Evolutionary conservation across 64 coral and sea anemone genomes (phyloP).

Genomic region (Dendrophyllia cribrosa): DNA sequence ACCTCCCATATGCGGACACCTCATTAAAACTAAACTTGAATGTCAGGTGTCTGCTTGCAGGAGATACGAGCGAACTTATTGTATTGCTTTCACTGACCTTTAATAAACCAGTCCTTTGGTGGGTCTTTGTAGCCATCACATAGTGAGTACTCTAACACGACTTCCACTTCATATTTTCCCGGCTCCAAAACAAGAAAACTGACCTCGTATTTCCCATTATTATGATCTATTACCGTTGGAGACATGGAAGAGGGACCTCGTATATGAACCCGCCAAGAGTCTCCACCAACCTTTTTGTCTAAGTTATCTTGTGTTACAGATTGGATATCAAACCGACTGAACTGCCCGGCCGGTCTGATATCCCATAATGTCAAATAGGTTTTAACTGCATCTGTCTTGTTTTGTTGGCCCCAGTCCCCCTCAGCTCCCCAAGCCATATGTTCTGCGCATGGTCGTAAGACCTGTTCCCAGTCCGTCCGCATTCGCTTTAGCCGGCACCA

Average conservation of each 20-base stretch:
- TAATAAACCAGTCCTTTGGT: slow-evolving; percentile 91
- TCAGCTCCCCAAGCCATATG: slow-evolving; percentile 57
- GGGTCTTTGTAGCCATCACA: slow-evolving; percentile 93
- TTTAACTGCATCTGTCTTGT: slow-evolving; percentile 63
- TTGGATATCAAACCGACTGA: slow-evolving; percentile 87
- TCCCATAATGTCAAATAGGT: slow-evolving; percentile 80
- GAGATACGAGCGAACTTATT: no score
- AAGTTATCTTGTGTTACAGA: slow-evolving; percentile 64
- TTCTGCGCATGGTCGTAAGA: slow-evolving; percentile 58
- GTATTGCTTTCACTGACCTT: slow-evolving; percentile 55
- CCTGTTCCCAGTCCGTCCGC: slow-evolving; percentile 69
- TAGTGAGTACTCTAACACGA: slow-evolving; percentile 82
- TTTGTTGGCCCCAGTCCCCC: neutral
- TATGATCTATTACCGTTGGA: slow-evolving; percentile 87
- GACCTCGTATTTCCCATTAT: slow-evolving; percentile 89
- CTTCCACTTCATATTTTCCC: slow-evolving; percentile 73
- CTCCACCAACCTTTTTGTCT: slow-evolving; percentile 83
- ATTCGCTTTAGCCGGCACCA: slow-evolving; percentile 67
- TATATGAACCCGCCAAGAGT: slow-evolving; percentile 93
- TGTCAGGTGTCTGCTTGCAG: no score
- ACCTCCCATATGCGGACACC: no score
- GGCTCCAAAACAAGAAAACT: slow-evolving; percentile 79
- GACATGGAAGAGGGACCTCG: slow-evolving; percentile 80
- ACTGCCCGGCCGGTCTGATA: slow-evolving; percentile 87
- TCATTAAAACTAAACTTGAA: no score